Evolutionary conservation across 2,113 vertebrate species (phyloP).

Genomic region (Cyanoderma ruficeps): DNA sequence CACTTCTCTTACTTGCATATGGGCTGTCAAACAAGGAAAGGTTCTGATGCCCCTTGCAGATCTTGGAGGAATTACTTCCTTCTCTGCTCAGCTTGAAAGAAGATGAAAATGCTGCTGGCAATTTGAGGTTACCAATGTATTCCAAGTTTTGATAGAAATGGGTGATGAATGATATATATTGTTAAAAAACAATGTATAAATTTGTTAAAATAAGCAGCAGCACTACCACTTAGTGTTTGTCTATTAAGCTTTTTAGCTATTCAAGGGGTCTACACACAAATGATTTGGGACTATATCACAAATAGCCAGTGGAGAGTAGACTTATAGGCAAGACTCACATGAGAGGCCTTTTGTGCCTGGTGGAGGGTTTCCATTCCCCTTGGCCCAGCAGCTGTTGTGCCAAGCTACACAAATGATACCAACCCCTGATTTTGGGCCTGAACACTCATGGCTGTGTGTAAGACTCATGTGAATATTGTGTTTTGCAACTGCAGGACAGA

Average conservation of each 20-base stretch:
- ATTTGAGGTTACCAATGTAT: not conserved
- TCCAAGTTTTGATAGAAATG: not conserved
- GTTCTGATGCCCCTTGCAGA: not conserved
- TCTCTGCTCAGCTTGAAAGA: not conserved
- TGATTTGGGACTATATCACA: not conserved
- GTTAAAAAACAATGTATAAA: not conserved
- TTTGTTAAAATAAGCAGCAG: not conserved
- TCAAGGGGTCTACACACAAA: not conserved
- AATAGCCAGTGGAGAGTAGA: not conserved
- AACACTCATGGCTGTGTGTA: not conserved
- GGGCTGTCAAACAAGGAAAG: not conserved
- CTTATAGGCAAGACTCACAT: accelerated
- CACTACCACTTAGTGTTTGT: not conserved
- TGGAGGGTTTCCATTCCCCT: not conserved
- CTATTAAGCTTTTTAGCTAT: not conserved
- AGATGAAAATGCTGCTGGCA: not conserved
- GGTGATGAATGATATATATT: not conserved
- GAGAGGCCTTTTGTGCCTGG: not conserved
- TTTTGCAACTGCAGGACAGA: not conserved
- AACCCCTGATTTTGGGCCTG: not conserved
- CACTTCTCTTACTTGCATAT: not conserved
- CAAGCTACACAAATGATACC: not conserved
- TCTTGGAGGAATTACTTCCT: not conserved
- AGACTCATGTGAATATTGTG: not conserved
- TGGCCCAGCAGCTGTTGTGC: not conserved